These are phyloP conservation scores for Sphaerophoria rueppellii DNA, from an alignment of 2,888 invertebrate species.

Conservation along the genomic window DNA sequence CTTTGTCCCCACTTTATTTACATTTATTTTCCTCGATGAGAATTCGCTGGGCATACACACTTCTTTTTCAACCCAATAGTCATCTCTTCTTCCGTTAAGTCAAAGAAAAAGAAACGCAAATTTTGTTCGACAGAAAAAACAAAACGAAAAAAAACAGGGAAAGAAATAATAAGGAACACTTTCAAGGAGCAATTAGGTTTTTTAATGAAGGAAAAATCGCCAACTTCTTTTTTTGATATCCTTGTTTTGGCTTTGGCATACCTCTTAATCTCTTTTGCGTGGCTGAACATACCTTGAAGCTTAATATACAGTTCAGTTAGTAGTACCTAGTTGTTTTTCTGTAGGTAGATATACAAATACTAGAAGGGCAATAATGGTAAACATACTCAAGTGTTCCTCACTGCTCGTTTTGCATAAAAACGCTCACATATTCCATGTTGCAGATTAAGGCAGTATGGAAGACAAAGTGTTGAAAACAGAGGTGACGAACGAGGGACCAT, in stretches of 20 bases:
- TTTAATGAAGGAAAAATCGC: conserved; percentile 42
- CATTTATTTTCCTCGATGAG: conserved; percentile 28
- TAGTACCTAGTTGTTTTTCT: background rate
- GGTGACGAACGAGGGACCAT: background rate
- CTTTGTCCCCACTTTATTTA: no score
- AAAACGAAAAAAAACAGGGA: conserved; percentile 8
- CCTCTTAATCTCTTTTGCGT: conserved; percentile 9
- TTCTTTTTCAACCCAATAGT: conserved; percentile 34
- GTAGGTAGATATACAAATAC: background rate
- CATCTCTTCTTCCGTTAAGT: conserved; percentile 35
- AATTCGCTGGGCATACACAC: conserved; percentile 17
- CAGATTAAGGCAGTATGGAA: conserved; percentile 41
- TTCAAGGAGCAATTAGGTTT: conserved; percentile 62
- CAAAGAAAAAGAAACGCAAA: conserved; percentile 33
- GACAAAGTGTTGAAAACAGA: background rate
- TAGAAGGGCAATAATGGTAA: conserved; percentile 49
- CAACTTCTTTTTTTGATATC: conserved; percentile 35
- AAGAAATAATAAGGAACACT: conserved; percentile 35
- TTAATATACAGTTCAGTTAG: no score
- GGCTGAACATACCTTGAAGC: background rate
- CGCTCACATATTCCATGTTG: conserved; percentile 41
- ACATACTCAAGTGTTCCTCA: conserved; percentile 48
- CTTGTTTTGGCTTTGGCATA: conserved; percentile 20
- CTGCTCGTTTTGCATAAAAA: conserved; percentile 66
- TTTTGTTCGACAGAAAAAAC: conserved; percentile 9